These are phyloP conservation scores for Parus major DNA, from an alignment of 2,113 vertebrate genomes.

Conservation along the genomic window DNA sequence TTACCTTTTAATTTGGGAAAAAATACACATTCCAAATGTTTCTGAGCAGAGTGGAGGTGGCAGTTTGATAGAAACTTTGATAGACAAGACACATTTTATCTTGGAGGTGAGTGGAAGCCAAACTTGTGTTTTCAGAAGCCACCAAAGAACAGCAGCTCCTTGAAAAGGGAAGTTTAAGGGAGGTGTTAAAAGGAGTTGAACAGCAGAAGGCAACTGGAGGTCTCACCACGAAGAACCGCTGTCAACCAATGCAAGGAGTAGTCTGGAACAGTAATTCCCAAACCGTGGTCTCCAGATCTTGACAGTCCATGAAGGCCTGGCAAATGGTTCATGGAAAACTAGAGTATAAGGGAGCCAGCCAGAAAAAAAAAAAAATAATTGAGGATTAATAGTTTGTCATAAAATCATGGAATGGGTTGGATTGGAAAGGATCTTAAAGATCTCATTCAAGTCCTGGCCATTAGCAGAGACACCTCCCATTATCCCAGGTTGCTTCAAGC, in stretches of 20 bases:
- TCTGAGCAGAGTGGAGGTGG: neutral
- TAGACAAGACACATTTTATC: neutral
- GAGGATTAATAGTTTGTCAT: neutral
- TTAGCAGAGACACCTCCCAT: neutral
- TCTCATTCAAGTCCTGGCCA: neutral
- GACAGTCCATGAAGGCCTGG: neutral
- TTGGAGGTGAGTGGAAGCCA: neutral
- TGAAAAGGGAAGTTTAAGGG: neutral
- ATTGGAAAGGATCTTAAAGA: neutral
- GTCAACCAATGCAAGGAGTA: neutral
- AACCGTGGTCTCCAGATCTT: neutral
- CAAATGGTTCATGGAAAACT: neutral
- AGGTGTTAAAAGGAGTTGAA: neutral
- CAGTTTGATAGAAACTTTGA: neutral
- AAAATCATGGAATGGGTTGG: neutral
- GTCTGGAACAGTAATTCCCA: neutral
- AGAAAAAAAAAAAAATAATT: neutral
- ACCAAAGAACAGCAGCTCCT: neutral
- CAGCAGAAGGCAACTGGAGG: neutral
- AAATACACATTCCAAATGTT: neutral
- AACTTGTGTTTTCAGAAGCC: neutral
- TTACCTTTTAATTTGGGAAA: neutral
- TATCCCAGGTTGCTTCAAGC: rapidly evolving
- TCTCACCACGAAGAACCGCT: neutral
- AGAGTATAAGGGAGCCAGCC: neutral